A percentile compares a stretch with the other conserved stretches of the same genome.
These are phyloP conservation scores for Hozukius guyotensis DNA, from an alignment of 2,797 vertebrate genomes.

Conservation along the genomic window DNA sequence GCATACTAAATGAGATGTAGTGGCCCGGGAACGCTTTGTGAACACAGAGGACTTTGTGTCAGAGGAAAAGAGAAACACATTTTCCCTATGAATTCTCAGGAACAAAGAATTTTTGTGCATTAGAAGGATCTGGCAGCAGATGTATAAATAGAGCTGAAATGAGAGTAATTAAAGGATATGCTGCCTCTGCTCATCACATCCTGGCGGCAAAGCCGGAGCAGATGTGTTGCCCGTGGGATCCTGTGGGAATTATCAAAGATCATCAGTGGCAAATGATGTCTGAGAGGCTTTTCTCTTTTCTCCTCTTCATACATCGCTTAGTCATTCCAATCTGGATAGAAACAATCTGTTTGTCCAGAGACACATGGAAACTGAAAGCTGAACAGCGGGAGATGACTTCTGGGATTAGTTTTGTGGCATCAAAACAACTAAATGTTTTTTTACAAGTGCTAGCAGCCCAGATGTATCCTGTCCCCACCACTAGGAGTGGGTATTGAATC, in stretches of 20 bases:
- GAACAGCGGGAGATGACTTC: neutral
- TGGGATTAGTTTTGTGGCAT: neutral
- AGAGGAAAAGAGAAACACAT: constrained; percentile 28
- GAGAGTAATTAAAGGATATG: constrained; percentile 78
- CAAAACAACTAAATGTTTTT: neutral
- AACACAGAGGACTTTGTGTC: constrained; percentile 67
- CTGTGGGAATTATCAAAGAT: constrained; percentile 68
- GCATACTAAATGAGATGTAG: constrained; percentile 71
- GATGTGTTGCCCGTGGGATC: constrained; percentile 75
- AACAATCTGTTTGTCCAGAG: constrained; percentile 30
- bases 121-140: constrained; percentile 52
- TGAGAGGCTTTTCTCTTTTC: constrained; percentile 44
- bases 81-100: constrained; percentile 48
- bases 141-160: constrained; percentile 67
- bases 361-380: constrained; percentile 4
- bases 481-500: neutral
- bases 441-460: neutral
- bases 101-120: constrained; percentile 63
- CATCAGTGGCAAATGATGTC: constrained; percentile 60
- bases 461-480: neutral
- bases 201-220: constrained; percentile 67
- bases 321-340: constrained; percentile 15
- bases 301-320: constrained; percentile 22
- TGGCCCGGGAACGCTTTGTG: constrained; percentile 51
- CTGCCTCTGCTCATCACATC: constrained; percentile 65